Evolutionary conservation across 53 echinoderm and acorn worm genomes (phyloP).

Genomic region (Zoroaster sp.): DNA sequence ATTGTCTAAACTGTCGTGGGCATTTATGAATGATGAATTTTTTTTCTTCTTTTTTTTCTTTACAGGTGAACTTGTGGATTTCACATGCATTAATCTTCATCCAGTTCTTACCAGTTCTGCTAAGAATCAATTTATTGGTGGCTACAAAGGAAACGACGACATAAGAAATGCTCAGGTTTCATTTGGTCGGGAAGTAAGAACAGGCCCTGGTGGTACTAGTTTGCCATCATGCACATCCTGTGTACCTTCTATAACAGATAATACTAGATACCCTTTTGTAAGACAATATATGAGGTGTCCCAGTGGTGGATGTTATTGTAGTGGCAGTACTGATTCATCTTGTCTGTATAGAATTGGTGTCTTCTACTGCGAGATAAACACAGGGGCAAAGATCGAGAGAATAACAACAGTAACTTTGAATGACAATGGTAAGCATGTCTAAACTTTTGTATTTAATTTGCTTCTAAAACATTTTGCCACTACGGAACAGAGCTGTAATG

Average conservation of each 20-base stretch:
- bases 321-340: neutral
- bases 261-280: neutral
- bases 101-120: neutral
- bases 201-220: neutral
- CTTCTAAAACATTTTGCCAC: too few relatives aligned
- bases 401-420: conserved; percentile 47
- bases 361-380: conserved; percentile 31
- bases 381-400: neutral
- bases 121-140: neutral
- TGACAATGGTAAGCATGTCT: neutral
- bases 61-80: conserved; percentile 41
- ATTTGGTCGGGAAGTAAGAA: neutral
- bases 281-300: conserved; percentile 13
- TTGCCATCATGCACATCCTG: neutral
- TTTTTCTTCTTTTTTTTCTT: neutral
- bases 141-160: conserved; percentile 20
- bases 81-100: conserved; percentile 14
- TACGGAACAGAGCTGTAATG: too few relatives aligned
- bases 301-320: neutral
- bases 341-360: conserved; percentile 45
- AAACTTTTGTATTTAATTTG: too few relatives aligned
- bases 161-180: neutral
- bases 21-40: too few relatives aligned
- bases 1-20: too few relatives aligned
- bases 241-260: neutral